phyloP scores from a whole-genome alignment of 1,140 invertebrate genomes.

The Ladona fulva region DNA sequence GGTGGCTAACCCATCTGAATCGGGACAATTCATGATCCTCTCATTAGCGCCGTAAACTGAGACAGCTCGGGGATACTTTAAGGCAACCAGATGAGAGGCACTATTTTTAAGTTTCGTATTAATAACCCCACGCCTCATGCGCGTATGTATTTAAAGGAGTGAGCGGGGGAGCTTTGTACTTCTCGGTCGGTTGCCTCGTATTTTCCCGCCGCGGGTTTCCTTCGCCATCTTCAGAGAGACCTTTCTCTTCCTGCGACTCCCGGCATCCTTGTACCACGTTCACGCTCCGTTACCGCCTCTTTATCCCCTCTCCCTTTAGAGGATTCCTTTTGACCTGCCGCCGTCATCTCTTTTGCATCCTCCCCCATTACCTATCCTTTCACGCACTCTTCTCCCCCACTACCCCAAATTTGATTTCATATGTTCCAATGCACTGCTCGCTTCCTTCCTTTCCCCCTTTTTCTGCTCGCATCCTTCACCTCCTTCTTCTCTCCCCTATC shows the following conservation, averaged over 20 bases:
- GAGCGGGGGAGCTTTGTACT: no score
- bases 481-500: not conserved
- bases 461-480: not conserved
- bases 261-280: not conserved
- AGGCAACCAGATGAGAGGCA: no score
- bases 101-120: no score
- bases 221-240: no score
- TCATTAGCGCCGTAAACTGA: not conserved
- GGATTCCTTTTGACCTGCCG: not conserved
- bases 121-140: no score
- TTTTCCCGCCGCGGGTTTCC: no score
- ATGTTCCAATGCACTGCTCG: not conserved
- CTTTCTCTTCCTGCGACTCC: not conserved
- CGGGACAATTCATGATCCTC: not conserved
- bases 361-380: not conserved
- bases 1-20: not conserved
- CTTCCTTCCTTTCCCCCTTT: not conserved
- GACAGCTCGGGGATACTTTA: no score
- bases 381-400: not conserved
- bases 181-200: no score
- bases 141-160: no score
- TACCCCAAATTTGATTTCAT: constrained; percentile 10
- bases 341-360: not conserved
- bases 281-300: not conserved
- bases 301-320: not conserved